phyloP scores from a whole-genome alignment of 2,888 invertebrate species.

The Gortyna flavago region DNA sequence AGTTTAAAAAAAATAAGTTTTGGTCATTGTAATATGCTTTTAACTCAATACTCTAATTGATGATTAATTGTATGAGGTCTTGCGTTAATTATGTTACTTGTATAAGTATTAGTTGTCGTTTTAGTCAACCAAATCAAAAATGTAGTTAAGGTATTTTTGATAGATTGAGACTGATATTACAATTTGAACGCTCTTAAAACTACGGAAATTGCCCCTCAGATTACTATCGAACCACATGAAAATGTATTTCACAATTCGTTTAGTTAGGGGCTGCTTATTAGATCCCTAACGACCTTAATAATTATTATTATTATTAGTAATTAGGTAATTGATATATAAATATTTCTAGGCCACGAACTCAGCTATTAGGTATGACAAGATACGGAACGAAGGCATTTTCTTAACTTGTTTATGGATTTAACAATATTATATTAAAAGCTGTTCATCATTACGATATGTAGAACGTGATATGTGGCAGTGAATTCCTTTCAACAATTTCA shows the following conservation, averaged over 20 bases:
- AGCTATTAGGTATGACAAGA: neutral
- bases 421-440: neutral
- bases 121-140: neutral
- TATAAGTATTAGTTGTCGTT: too few species aligned
- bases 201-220: neutral
- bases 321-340: slow-evolving; percentile 1
- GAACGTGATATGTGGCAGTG: slow-evolving; percentile 27
- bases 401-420: neutral
- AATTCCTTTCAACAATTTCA: neutral
- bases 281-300: neutral
- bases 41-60: too few species aligned
- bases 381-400: slow-evolving; percentile 1
- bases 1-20: too few species aligned
- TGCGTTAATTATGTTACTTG: too few species aligned
- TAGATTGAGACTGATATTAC: neutral
- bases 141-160: neutral
- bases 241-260: neutral
- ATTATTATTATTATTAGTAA: neutral
- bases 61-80: too few species aligned
- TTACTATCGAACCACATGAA: neutral
- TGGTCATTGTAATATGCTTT: too few species aligned
- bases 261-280: neutral
- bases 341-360: slow-evolving; percentile 35
- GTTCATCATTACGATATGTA: slow-evolving; percentile 9
- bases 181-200: neutral